A percentile compares a stretch with the other conserved stretches of the same genome.
phyloP scores from a whole-genome alignment of 2,113 vertebrate genomes.

The Melanotaenia duboulayi region DNA sequence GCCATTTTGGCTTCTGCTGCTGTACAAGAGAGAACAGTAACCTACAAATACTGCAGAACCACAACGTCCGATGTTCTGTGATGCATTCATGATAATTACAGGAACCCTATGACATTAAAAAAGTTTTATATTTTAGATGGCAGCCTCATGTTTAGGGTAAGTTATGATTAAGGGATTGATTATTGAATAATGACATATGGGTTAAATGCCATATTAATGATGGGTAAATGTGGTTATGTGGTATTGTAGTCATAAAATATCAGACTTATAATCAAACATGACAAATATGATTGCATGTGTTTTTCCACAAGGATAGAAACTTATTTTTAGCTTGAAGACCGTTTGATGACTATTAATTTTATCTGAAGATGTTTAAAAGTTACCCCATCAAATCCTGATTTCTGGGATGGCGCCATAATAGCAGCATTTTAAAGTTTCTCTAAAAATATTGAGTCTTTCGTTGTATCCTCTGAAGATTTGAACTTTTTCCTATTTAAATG shows the following conservation, averaged over 20 bases:
- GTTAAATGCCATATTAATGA: neutral
- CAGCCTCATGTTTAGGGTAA: slow-evolving; percentile 22
- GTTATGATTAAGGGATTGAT: slow-evolving; percentile 31
- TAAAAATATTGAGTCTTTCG: neutral
- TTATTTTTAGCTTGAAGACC: rapidly evolving
- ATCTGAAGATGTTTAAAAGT: neutral
- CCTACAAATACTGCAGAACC: slow-evolving; percentile 54
- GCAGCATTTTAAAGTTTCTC: no score
- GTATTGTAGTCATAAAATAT: neutral
- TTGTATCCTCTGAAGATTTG: neutral
- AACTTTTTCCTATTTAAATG: no score
- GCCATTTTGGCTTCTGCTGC: slow-evolving; percentile 45
- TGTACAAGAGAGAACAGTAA: slow-evolving; percentile 56
- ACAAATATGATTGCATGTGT: neutral
- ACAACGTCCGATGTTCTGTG: slow-evolving; percentile 35
- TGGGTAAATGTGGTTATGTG: slow-evolving; percentile 15
- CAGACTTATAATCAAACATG: neutral
- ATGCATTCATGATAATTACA: slow-evolving; percentile 35
- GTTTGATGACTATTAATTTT: rapidly evolving
- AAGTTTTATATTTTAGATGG: slow-evolving; percentile 33
- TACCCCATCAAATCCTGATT: neutral
- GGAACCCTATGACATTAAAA: slow-evolving; percentile 27
- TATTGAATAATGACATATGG: slow-evolving; percentile 19
- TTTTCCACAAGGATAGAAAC: neutral
- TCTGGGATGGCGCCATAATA: neutral